These are phyloP conservation scores for Pogona vitticeps DNA, from an alignment of 2,113 vertebrate species.

Conservation along the genomic window DNA sequence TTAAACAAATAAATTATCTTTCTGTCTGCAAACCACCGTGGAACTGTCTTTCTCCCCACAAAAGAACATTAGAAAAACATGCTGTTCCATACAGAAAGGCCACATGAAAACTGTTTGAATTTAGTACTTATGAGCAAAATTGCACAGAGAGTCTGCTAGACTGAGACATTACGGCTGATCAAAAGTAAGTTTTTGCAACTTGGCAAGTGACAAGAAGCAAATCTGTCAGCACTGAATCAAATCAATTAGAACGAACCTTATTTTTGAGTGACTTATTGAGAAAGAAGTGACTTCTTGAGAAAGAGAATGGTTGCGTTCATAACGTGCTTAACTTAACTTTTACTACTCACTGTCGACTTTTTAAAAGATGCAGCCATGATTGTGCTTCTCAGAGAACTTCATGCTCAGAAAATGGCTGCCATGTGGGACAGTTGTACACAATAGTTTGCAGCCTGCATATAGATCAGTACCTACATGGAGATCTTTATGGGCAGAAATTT, in stretches of 20 bases:
- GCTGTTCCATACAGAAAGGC: constrained; percentile 15
- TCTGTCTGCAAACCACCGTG: background rate
- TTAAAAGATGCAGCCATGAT: background rate
- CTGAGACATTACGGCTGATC: background rate
- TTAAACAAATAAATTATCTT: constrained; percentile 28
- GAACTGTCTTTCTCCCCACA: background rate
- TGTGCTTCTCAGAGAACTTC: background rate
- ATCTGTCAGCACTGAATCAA: background rate
- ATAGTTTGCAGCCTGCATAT: background rate
- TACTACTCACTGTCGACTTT: background rate
- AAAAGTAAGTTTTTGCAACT: constrained; percentile 9
- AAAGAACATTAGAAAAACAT: constrained; percentile 33
- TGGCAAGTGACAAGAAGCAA: background rate
- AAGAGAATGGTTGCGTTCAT: background rate
- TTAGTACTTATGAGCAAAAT: background rate
- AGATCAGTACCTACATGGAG: background rate
- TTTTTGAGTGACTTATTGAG: background rate
- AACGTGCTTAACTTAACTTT: background rate
- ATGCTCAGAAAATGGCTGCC: background rate
- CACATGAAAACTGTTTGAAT: constrained; percentile 13
- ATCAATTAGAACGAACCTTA: background rate
- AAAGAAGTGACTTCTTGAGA: background rate
- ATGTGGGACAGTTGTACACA: background rate
- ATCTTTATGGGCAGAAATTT: background rate
- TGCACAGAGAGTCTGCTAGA: background rate